Conservation (phyloP, 2,113 vertebrate species). For the Crotalus viridis region DNA sequence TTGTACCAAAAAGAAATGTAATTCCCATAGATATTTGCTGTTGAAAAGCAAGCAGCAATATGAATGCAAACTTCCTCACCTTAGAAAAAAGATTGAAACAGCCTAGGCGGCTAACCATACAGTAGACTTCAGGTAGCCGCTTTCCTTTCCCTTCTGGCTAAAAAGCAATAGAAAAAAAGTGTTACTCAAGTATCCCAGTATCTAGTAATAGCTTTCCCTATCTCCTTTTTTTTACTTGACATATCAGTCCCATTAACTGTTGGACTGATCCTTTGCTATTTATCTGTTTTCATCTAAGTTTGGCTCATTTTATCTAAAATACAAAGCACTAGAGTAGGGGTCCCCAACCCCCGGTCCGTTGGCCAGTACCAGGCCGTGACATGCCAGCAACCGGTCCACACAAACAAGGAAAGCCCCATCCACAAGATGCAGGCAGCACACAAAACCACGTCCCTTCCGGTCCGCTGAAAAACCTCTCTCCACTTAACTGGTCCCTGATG, state of each 20-base stretch:
- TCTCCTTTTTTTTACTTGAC: neutral
- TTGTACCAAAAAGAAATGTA: neutral
- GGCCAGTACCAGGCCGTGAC: too few relatives aligned
- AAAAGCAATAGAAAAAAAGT: conserved; percentile 48
- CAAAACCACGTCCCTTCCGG: too few relatives aligned
- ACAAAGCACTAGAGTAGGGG: neutral
- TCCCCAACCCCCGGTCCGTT: too few relatives aligned
- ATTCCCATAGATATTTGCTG: neutral
- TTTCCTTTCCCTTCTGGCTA: conserved; percentile 90
- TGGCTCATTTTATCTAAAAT: neutral
- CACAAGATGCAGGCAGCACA: too few relatives aligned
- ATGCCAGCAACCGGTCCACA: too few relatives aligned
- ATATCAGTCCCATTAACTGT: neutral
- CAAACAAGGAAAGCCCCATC: too few relatives aligned
- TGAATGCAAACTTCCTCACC: conserved; percentile 72
- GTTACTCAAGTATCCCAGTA: conserved; percentile 26
- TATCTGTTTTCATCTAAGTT: neutral
- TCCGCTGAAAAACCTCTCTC: too few relatives aligned
- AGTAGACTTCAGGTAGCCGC: conserved; percentile 93
- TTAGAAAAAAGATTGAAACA: conserved; percentile 99
- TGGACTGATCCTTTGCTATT: neutral
- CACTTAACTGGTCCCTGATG: too few relatives aligned
- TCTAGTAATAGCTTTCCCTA: neutral
- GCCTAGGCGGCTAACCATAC: conserved; percentile 93
- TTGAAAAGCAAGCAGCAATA: neutral